phyloP scores from a whole-genome alignment of 2,888 invertebrate genomes.

The Netelia melanura region DNA sequence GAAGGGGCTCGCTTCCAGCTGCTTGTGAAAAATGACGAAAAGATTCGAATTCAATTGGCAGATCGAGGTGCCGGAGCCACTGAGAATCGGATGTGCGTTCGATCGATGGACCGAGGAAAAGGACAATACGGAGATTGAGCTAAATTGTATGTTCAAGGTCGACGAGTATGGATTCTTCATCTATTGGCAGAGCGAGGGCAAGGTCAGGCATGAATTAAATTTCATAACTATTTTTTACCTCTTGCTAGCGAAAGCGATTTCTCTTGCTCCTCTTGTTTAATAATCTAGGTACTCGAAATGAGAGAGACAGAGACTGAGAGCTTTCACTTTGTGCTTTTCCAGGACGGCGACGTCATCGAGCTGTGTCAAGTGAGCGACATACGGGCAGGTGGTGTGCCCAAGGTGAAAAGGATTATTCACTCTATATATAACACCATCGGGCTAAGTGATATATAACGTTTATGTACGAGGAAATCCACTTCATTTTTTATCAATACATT shows the following conservation, averaged over 20 bases:
- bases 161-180: slow-evolving; percentile 99
- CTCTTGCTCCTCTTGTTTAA: slow-evolving; percentile 3
- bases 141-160: slow-evolving; percentile 95
- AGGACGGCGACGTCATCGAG: slow-evolving; percentile 99
- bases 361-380: slow-evolving; percentile 99
- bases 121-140: slow-evolving; percentile 95
- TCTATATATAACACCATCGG: neutral
- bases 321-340: slow-evolving; percentile 82
- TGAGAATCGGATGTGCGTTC: slow-evolving; percentile 94
- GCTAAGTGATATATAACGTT: neutral
- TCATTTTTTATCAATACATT: neutral
- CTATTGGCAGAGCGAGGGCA: slow-evolving; percentile 98
- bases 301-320: neutral
- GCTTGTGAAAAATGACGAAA: slow-evolving; percentile 92
- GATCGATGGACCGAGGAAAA: slow-evolving; percentile 99
- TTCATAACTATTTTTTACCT: neutral
- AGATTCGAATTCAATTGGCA: slow-evolving; percentile 99
- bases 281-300: slow-evolving; percentile 36
- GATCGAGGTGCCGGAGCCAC: slow-evolving; percentile 95
- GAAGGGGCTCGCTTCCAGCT: slow-evolving; percentile 19
- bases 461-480: neutral
- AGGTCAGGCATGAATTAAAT: slow-evolving; percentile 86
- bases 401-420: slow-evolving; percentile 87
- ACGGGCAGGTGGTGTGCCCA: slow-evolving; percentile 96
- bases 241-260: slow-evolving; percentile 7